Conservation (phyloP, 2,113 vertebrate genomes). For the Vulpes vulpes region DNA sequence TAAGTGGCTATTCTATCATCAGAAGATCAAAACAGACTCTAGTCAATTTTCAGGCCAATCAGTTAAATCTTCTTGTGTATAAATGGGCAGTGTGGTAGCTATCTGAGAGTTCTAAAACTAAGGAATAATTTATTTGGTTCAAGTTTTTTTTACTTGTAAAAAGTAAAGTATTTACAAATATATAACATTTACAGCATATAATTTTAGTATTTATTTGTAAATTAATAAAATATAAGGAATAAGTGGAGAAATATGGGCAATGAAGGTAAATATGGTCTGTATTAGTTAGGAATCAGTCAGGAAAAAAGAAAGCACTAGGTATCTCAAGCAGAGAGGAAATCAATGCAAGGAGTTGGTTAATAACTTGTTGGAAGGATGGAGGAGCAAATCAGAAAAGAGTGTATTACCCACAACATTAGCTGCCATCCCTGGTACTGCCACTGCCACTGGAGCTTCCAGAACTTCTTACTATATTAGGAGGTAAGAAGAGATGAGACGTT, state of each 20-base stretch:
- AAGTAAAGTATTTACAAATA: background rate
- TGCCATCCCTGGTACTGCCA: background rate
- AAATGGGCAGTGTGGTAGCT: constrained; percentile 17
- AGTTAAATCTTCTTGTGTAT: constrained; percentile 34
- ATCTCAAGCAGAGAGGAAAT: background rate
- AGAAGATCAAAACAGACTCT: constrained; percentile 68
- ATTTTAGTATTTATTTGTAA: background rate
- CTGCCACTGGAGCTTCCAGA: background rate
- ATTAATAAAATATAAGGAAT: background rate
- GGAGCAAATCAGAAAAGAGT: background rate
- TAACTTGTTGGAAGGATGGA: background rate
- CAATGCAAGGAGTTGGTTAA: background rate
- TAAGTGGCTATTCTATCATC: constrained; percentile 66
- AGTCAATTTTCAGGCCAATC: constrained; percentile 69
- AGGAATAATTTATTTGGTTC: constrained; percentile 34
- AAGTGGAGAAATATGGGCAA: background rate
- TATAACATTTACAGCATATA: background rate
- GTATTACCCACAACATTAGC: background rate
- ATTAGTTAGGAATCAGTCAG: background rate
- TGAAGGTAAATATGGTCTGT: background rate
- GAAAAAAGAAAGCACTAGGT: background rate
- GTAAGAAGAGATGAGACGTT: background rate
- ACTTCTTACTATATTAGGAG: background rate
- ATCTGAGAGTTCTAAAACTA: constrained; percentile 39
- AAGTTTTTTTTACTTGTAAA: constrained; percentile 54